These are phyloP conservation scores for Cydia strobilella DNA, from an alignment of 1,140 invertebrate species.

Conservation along the genomic window DNA sequence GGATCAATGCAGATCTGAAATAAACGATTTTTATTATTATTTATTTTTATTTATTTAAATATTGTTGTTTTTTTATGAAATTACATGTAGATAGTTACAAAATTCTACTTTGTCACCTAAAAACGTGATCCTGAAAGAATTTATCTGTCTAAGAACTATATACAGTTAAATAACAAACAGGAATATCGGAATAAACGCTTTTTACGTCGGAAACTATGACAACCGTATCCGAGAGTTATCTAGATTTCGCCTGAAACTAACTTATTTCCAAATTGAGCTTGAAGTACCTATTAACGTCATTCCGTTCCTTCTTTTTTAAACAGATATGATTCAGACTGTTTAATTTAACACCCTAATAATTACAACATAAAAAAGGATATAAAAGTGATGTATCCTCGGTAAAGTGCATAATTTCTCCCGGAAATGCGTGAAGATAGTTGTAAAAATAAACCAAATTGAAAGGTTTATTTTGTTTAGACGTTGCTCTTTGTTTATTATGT, in stretches of 20 bases:
- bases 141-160: not conserved
- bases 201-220: not conserved
- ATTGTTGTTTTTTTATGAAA: no score
- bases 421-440: slow-evolving; percentile 30
- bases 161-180: not conserved
- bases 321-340: not conserved
- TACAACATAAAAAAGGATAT: slow-evolving; percentile 3
- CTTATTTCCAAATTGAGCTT: not conserved
- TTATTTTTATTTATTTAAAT: no score
- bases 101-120: no score
- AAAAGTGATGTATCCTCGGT: not conserved
- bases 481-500: slow-evolving; percentile 34
- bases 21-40: no score
- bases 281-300: no score
- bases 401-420: slow-evolving; percentile 20
- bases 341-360: not conserved
- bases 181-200: not conserved
- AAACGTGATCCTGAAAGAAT: no score
- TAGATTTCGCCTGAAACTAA: not conserved
- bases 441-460: slow-evolving; percentile 44
- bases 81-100: no score
- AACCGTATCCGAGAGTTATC: slow-evolving; percentile 2
- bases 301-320: no score
- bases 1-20: no score
- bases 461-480: slow-evolving; percentile 42